Conservation (phyloP, 2,888 invertebrate species). For the Norana najaformis region DNA sequence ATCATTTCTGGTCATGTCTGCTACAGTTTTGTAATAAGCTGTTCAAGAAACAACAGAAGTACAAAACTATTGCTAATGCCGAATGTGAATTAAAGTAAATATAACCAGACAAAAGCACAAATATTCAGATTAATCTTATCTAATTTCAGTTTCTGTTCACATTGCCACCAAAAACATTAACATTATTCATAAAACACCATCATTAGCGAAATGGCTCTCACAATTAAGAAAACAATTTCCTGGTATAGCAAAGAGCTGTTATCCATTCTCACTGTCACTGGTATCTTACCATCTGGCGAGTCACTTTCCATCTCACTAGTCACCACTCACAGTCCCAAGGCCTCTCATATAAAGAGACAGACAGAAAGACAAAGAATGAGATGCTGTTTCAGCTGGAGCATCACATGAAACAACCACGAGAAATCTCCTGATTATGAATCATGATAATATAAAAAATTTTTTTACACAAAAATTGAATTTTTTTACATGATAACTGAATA, state of each 20-base stretch:
- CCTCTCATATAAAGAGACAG: not conserved
- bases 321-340: not conserved
- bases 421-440: not conserved
- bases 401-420: not conserved
- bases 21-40: constrained; percentile 57
- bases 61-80: not conserved
- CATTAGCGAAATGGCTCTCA: no score
- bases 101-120: not conserved
- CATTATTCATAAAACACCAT: no score
- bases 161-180: no score
- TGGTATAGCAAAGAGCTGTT: no score
- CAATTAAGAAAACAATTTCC: no score
- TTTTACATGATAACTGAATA: no score
- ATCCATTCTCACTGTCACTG: no score
- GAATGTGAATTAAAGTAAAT: not conserved
- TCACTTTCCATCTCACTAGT: no score
- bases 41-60: constrained; percentile 14
- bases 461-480: no score
- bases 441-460: no score
- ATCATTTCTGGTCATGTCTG: constrained; percentile 52
- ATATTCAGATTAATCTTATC: not conserved
- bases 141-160: no score
- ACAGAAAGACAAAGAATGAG: not conserved
- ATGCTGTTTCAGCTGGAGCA: not conserved
- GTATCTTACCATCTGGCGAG: no score